Evolutionary conservation across 2,797 vertebrate genomes (phyloP).

Genomic region (Artibeus jamaicensis): DNA sequence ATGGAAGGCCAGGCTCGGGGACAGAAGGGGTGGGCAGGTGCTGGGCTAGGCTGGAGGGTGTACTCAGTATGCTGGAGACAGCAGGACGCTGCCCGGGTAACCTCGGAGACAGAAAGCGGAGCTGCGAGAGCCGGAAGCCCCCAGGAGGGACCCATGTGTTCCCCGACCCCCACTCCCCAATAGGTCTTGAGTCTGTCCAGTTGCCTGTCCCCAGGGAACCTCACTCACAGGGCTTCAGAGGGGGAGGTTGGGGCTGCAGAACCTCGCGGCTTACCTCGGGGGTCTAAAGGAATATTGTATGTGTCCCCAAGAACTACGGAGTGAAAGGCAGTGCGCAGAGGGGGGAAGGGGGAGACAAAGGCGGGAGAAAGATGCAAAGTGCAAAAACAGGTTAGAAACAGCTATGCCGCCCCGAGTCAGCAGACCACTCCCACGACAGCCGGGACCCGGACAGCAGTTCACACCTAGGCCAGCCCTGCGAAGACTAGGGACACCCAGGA

Average conservation of each 20-base stretch:
- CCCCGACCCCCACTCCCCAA: background rate
- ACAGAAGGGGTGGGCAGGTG: background rate
- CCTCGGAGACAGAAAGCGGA: background rate
- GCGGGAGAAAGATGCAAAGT: slow-evolving; percentile 86
- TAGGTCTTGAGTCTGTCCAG: background rate
- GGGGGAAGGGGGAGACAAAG: slow-evolving; percentile 77
- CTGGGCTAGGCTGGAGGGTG: background rate
- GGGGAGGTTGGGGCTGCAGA: slow-evolving; percentile 20
- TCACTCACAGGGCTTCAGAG: background rate
- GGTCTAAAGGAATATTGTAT: slow-evolving; percentile 99
- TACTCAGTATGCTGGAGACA: background rate
- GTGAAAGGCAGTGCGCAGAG: slow-evolving; percentile 86
- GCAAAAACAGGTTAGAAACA: slow-evolving; percentile 91
- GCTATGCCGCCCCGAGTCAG: slow-evolving; percentile 82
- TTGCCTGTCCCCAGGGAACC: slow-evolving; percentile 20
- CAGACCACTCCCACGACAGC: slow-evolving; percentile 82
- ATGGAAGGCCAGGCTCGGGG: background rate
- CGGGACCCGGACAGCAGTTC: slow-evolving; percentile 59
- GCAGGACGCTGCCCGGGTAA: background rate
- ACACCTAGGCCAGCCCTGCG: slow-evolving; percentile 52
- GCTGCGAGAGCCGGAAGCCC: background rate
- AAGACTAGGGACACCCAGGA: background rate
- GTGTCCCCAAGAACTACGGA: slow-evolving; percentile 99
- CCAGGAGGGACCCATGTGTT: background rate
- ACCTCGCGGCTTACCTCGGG: slow-evolving; percentile 94